phyloP scores from a whole-genome alignment of 1,140 invertebrate species.

The Sycophila sp. region DNA sequence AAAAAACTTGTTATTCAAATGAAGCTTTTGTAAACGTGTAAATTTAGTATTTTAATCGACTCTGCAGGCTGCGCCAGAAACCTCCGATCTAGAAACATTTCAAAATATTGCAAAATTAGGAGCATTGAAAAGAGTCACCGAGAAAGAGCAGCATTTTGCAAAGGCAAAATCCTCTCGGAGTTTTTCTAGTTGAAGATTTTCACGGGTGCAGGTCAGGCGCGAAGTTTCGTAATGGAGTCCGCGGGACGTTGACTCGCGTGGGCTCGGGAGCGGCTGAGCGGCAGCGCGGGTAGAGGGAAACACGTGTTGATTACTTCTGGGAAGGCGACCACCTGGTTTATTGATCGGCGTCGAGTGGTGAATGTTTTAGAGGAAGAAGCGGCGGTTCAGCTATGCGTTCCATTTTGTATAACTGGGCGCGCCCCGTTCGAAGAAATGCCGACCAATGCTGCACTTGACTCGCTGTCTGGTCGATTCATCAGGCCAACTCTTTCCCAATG shows the following conservation, averaged over 20 bases:
- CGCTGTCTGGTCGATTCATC: neutral
- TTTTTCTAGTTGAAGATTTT: too few relatives aligned
- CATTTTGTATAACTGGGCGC: neutral
- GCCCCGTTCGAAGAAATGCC: neutral
- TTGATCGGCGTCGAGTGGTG: constrained; percentile 13
- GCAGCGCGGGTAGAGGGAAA: neutral
- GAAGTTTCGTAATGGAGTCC: constrained; percentile 1
- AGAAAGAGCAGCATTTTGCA: too few relatives aligned
- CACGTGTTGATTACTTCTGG: constrained; percentile 29
- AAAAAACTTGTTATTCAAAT: too few relatives aligned
- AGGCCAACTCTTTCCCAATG: too few relatives aligned
- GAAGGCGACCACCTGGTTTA: constrained; percentile 22
- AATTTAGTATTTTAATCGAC: too few relatives aligned
- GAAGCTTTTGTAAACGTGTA: too few relatives aligned
- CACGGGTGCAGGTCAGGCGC: too few relatives aligned
- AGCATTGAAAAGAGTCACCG: too few relatives aligned
- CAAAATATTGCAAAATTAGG: too few relatives aligned
- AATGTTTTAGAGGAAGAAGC: constrained; percentile 23
- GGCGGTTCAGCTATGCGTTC: neutral
- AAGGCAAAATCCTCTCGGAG: too few relatives aligned
- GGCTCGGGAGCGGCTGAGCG: neutral
- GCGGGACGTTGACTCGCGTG: neutral
- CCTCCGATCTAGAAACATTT: too few relatives aligned
- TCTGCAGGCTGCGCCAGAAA: too few relatives aligned
- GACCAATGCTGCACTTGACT: constrained; percentile 1